Base-by-base conservation (phyloP, 2,113 vertebrate genomes). In the Gobiocypris rarus region DNA sequence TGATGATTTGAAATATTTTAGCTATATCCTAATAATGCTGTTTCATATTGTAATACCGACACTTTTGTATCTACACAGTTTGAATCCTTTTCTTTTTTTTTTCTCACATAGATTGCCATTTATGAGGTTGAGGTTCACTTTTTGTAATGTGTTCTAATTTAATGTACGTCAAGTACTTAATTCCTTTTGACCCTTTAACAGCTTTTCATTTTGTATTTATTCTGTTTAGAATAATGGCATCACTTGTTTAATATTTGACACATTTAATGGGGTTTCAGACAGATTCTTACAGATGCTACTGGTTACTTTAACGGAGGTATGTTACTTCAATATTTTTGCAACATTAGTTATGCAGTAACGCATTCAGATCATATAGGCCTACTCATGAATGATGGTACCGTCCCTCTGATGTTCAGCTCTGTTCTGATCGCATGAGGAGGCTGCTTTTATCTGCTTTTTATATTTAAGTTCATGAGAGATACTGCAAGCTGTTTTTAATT, bases 231-330 rank as follows among this genome's bases (percentile, higher is more conserved):
- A n/a, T n/a, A n/a, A n/a, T n/a, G n/a, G n/a, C n/a, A n/a, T n/a
- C n/a, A n/a, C n/a, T n/a, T n/a, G n/a, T n/a, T n/a, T n/a, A 31
- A 69, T 41, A 69, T 69, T 41, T 69, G 3, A 22, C 65, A 65
- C 8, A 69, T 69, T 70, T 70, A 70, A 70, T 22, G 19, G 38
- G 22, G 34, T 22, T 70, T 43, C 38, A 48, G 58, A 61, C 58
- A 26, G 69, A 73, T 73, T 45, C 43, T 48, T n/a, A 73, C n/a
- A 48, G 22, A 73, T 73, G 70, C 14, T 73, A 73, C 13, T 73
- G 41, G 41, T 73, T 26, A 14, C 13, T n/a, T 71, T 45, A 71
- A 71, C 38, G 15, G 22, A 43, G 22, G 69, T 24, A 43, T n/a
- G 2, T 67, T 67, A 67, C 15, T 34, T 34, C 31, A 38, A 10